Conservation (phyloP, 2,113 vertebrate genomes). For the Haemorhous mexicanus region DNA sequence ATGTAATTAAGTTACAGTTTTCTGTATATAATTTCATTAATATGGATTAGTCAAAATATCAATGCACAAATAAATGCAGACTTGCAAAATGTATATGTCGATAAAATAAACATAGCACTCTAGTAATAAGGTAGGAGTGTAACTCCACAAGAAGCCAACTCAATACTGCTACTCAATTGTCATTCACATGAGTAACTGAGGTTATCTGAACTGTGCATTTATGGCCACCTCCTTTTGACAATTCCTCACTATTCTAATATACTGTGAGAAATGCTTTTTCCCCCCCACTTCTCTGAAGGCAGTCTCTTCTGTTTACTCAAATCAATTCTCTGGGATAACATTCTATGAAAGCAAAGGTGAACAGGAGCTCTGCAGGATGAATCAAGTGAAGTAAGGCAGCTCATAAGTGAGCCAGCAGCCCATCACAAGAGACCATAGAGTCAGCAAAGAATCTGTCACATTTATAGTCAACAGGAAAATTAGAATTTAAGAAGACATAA, state of each 20-base stretch:
- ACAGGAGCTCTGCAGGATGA: not conserved
- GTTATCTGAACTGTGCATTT: not conserved
- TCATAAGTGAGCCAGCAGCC: not conserved
- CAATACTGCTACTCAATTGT: not conserved
- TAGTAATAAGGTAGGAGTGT: not conserved
- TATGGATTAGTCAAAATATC: conserved; percentile 48
- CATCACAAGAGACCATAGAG: not conserved
- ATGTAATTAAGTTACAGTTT: conserved; percentile 46
- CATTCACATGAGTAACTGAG: not conserved
- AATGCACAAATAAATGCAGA: conserved; percentile 39
- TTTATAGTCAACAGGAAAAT: conserved; percentile 8
- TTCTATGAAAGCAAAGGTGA: conserved; percentile 2
- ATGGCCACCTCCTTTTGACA: not conserved
- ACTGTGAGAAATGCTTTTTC: not conserved
- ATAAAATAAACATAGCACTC: not conserved
- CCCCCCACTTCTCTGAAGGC: not conserved
- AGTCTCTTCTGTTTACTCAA: not conserved
- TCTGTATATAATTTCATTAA: conserved; percentile 43
- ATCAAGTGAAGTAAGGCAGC: not conserved
- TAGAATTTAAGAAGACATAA: not conserved
- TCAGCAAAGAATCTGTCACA: not conserved
- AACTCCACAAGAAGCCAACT: not conserved
- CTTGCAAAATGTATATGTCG: not conserved
- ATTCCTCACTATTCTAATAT: not conserved
- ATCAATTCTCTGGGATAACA: not conserved